A percentile compares a stretch with the other conserved stretches of the same genome.
Conservation (phyloP, 2,797 vertebrate species). For the Tenualosa ilisha region DNA sequence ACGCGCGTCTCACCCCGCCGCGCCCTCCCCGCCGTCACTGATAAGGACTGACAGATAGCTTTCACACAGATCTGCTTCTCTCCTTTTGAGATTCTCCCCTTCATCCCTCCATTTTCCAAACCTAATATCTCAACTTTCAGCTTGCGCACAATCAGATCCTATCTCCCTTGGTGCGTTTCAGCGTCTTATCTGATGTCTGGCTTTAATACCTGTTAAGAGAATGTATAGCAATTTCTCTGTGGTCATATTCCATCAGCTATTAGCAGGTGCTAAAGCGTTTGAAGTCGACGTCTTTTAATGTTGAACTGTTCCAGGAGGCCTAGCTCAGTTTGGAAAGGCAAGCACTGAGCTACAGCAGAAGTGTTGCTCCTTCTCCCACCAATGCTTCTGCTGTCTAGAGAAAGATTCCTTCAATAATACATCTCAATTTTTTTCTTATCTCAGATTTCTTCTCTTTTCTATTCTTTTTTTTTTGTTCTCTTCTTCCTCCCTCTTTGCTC, state of each 20-base stretch:
- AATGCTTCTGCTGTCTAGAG: neutral
- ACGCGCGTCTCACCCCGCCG: neutral
- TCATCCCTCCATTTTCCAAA: neutral
- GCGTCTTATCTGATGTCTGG: neutral
- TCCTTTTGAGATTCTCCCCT: neutral
- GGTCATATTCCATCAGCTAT: neutral
- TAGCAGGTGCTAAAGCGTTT: neutral
- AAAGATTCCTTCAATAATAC: neutral
- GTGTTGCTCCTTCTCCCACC: neutral
- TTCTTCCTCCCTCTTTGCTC: neutral
- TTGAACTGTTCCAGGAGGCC: neutral
- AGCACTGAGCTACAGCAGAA: neutral
- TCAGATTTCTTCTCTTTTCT: too few relatives aligned
- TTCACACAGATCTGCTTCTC: neutral
- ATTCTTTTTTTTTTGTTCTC: neutral
- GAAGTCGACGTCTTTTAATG: neutral
- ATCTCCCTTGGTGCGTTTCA: neutral
- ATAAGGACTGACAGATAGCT: conserved; percentile 15
- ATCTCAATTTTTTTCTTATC: neutral
- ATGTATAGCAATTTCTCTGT: neutral
- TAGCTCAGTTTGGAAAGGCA: too few relatives aligned
- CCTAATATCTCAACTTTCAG: conserved; percentile 3
- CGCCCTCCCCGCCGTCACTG: neutral
- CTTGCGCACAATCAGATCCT: neutral
- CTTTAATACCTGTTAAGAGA: neutral